These are phyloP conservation scores for Knipowitschia caucasica DNA, from an alignment of 2,797 vertebrate species.

Conservation along the genomic window DNA sequence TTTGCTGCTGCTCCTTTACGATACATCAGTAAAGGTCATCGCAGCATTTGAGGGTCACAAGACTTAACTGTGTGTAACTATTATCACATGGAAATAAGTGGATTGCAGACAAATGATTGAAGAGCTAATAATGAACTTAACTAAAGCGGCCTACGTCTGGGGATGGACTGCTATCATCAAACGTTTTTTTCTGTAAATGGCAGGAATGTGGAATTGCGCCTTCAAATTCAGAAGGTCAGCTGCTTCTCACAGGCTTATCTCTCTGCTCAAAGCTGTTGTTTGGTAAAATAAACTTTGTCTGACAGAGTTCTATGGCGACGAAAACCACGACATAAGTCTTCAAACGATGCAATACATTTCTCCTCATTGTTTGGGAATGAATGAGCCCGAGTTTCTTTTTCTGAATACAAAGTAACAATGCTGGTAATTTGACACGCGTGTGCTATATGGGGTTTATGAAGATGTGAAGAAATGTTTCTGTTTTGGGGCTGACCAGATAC, in stretches of 20 bases:
- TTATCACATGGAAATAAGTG: too few relatives aligned
- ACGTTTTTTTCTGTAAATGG: conserved; percentile 33
- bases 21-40: too few relatives aligned
- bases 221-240: conserved; percentile 42
- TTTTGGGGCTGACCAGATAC: conserved; percentile 1
- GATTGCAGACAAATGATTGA: too few relatives aligned
- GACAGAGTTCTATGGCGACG: conserved; percentile 30
- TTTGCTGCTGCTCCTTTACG: too few relatives aligned
- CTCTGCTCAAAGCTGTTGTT: conserved; percentile 36
- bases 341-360: conserved; percentile 22
- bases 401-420: not conserved
- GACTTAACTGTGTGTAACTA: too few relatives aligned
- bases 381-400: not conserved
- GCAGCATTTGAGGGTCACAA: too few relatives aligned
- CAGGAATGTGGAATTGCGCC: conserved; percentile 52
- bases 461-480: conserved; percentile 1
- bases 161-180: conserved; percentile 26
- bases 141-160: conserved; percentile 20
- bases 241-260: conserved; percentile 18
- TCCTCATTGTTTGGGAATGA: conserved; percentile 22
- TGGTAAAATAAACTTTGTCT: conserved; percentile 46
- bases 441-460: not conserved
- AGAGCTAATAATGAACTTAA: too few relatives aligned
- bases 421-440: not conserved
- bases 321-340: conserved; percentile 37